A percentile compares a stretch with the other conserved stretches of the same genome.
Evolutionary conservation across 2,888 invertebrate species (phyloP).

Genomic region (Chloromyia formosa): DNA sequence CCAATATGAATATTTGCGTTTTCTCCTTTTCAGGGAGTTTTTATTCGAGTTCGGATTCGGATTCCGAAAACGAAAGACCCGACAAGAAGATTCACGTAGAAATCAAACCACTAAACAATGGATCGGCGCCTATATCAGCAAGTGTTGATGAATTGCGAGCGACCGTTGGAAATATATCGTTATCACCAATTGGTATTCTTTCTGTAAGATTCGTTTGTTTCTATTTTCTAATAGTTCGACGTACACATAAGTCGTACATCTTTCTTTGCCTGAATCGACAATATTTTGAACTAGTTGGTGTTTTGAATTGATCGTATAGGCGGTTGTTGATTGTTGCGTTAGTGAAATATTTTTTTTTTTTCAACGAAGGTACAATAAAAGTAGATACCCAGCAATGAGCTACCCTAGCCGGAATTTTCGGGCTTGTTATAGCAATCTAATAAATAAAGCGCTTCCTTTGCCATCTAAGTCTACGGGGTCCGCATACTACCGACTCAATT

Average conservation of each 20-base stretch:
- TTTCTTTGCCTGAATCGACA: conserved; percentile 1
- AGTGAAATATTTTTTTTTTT: too few species aligned
- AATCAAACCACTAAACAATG: conserved; percentile 93
- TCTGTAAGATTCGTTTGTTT: conserved; percentile 63
- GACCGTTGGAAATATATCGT: conserved; percentile 88
- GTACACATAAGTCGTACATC: background rate
- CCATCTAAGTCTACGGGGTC: too few species aligned
- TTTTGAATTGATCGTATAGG: too few species aligned
- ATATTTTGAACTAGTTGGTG: background rate
- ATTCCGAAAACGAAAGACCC: conserved; percentile 89
- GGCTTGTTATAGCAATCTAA: too few species aligned
- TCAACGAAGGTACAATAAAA: too few species aligned
- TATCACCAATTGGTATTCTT: conserved; percentile 77
- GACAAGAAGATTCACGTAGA: conserved; percentile 92
- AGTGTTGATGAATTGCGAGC: conserved; percentile 94
- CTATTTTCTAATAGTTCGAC: background rate
- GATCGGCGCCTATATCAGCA: conserved; percentile 89
- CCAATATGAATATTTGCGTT: too few species aligned
- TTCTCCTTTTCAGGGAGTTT: conserved; percentile 78
- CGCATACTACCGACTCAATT: too few species aligned
- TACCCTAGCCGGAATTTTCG: too few species aligned
- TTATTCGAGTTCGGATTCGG: conserved; percentile 86
- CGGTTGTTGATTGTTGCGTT: too few species aligned
- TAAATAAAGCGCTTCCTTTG: too few species aligned
- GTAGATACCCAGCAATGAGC: too few species aligned